These are phyloP conservation scores for Eilema depressum DNA, from an alignment of 2,888 invertebrate species.

Conservation along the genomic window DNA sequence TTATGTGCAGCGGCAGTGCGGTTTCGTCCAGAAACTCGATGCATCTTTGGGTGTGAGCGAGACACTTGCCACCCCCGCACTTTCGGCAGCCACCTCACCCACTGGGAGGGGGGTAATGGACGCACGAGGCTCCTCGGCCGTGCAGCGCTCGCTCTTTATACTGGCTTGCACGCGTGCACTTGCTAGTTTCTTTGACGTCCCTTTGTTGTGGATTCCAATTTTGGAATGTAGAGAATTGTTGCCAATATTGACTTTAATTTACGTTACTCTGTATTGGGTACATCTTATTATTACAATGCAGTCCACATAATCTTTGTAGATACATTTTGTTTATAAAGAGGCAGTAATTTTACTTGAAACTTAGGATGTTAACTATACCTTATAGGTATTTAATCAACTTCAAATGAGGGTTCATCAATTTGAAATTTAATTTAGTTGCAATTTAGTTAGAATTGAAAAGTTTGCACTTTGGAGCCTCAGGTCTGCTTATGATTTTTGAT, in stretches of 20 bases:
- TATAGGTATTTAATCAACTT: not conserved
- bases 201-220: conserved; percentile 84
- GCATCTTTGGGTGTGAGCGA: conserved; percentile 84
- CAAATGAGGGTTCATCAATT: not conserved
- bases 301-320: not conserved
- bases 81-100: conserved; percentile 72
- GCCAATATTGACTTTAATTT: conserved; percentile 57
- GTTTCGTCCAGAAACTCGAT: conserved; percentile 83
- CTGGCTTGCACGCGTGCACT: conserved; percentile 83
- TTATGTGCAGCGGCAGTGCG: conserved; percentile 77
- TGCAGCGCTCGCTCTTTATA: conserved; percentile 81
- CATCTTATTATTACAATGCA: not conserved
- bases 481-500: no score
- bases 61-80: conserved; percentile 71
- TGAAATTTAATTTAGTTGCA: no score
- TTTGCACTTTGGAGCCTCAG: no score
- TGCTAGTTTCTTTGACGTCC: conserved; percentile 84
- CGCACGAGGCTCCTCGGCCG: conserved; percentile 83
- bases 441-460: no score
- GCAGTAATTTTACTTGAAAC: no score
- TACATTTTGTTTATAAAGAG: not conserved
- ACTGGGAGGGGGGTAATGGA: conserved; percentile 78
- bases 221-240: conserved; percentile 66
- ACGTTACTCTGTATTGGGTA: conserved; percentile 25
- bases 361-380: no score